Conservation (phyloP, 2,113 vertebrate species). For the Nyctereutes procyonoides region DNA sequence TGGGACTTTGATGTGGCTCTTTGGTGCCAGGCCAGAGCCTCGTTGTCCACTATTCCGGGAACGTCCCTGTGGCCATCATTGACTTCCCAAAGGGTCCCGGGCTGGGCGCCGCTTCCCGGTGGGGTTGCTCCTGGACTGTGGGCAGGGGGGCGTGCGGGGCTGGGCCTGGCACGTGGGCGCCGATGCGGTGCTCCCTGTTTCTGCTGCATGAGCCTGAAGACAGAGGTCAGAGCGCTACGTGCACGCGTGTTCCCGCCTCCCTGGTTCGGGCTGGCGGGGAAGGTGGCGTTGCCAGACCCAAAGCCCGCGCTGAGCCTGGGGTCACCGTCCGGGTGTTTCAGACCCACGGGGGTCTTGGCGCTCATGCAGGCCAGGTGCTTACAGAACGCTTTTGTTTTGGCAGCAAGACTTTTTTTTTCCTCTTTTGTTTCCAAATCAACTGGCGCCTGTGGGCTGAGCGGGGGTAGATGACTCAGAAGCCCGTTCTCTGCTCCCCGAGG, state of each 20-base stretch:
- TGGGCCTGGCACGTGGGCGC: rapidly evolving
- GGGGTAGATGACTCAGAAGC: rapidly evolving
- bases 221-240: rapidly evolving
- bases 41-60: neutral
- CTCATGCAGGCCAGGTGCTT: rapidly evolving
- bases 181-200: rapidly evolving
- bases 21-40: neutral
- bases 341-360: rapidly evolving
- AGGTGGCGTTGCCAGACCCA: no score
- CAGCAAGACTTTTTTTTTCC: neutral
- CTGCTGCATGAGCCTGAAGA: rapidly evolving
- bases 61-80: neutral
- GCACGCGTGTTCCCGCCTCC: rapidly evolving
- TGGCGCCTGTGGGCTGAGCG: rapidly evolving
- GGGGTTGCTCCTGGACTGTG: rapidly evolving
- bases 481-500: rapidly evolving
- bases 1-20: neutral
- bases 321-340: rapidly evolving
- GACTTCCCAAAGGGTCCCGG: neutral
- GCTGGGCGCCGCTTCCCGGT: neutral
- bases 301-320: neutral
- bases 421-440: neutral
- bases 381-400: neutral
- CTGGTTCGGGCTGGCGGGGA: rapidly evolving
- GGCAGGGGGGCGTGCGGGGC: no score